Conservation (phyloP, 2,113 vertebrate genomes). For the Aramus guarauna region DNA sequence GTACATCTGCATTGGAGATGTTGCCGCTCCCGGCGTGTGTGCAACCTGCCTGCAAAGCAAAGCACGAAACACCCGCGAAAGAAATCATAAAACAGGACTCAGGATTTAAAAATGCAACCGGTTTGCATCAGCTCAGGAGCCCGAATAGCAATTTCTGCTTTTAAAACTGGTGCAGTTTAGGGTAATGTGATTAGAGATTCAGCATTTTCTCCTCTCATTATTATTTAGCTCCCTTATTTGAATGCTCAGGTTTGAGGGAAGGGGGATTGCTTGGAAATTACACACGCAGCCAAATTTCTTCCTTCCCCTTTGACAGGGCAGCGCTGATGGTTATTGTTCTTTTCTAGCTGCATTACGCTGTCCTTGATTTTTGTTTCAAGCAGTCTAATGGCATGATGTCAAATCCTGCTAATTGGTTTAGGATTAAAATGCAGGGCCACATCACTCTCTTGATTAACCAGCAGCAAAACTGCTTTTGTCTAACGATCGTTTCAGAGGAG, state of each 20-base stretch:
- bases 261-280: conserved; percentile 50
- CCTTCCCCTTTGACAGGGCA: conserved; percentile 61
- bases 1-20: neutral
- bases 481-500: conserved; percentile 53
- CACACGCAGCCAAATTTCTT: conserved; percentile 54
- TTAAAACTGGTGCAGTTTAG: neutral
- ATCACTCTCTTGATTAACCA: conserved; percentile 69
- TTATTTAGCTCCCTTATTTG: conserved; percentile 58
- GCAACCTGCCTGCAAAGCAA: neutral
- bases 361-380: conserved; percentile 70
- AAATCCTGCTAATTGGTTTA: conserved; percentile 73
- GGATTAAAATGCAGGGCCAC: conserved; percentile 71
- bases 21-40: rapidly evolving
- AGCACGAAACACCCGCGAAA: neutral
- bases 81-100: neutral
- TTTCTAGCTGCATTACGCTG: conserved; percentile 54
- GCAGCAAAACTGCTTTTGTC: conserved; percentile 66
- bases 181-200: conserved; percentile 27
- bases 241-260: conserved; percentile 46
- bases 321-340: conserved; percentile 52
- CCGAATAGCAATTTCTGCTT: neutral
- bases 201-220: conserved; percentile 15
- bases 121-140: neutral
- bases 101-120: neutral
- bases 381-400: conserved; percentile 64